These are phyloP conservation scores for Caenorhabditis sp. DNA, from an alignment of 2,888 invertebrate genomes.

Conservation along the genomic window DNA sequence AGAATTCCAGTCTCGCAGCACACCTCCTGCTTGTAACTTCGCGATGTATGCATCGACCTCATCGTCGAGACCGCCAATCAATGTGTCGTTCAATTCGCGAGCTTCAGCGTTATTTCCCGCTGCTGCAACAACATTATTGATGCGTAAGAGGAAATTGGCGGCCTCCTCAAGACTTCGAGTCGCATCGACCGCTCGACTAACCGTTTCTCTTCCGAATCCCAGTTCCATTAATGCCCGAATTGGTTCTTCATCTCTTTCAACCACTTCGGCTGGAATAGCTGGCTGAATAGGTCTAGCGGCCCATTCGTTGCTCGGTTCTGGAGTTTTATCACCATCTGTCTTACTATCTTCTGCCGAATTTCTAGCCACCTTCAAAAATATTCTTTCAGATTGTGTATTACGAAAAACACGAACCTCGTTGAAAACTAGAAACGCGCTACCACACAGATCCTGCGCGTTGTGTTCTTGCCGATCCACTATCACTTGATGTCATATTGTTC, in stretches of 20 bases:
- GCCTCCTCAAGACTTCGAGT: constrained; percentile 35
- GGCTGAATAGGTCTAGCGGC: constrained; percentile 2
- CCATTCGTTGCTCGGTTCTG: background rate
- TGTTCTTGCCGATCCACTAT: background rate
- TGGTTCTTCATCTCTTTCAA: constrained; percentile 6
- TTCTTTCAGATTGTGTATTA: background rate
- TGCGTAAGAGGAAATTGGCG: constrained; percentile 28
- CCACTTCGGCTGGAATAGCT: background rate
- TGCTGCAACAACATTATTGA: constrained; percentile 3
- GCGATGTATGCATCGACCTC: too few relatives aligned
- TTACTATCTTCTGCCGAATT: constrained; percentile 1
- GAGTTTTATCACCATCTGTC: background rate
- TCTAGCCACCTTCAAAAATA: background rate
- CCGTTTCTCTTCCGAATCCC: constrained; percentile 57
- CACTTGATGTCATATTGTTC: background rate
- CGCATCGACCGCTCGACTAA: constrained; percentile 1
- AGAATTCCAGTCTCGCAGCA: too few relatives aligned
- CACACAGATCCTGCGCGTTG: constrained; percentile 34
- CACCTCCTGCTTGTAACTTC: too few relatives aligned
- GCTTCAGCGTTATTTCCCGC: too few relatives aligned
- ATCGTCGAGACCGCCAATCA: too few relatives aligned
- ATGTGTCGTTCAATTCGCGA: too few relatives aligned
- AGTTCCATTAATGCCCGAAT: constrained; percentile 51
- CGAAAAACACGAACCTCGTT: constrained; percentile 38
- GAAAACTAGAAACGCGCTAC: constrained; percentile 45